Conservation (phyloP, 2,113 vertebrate species). For the rabbit (Oryctolagus cuniculus) region DNA sequence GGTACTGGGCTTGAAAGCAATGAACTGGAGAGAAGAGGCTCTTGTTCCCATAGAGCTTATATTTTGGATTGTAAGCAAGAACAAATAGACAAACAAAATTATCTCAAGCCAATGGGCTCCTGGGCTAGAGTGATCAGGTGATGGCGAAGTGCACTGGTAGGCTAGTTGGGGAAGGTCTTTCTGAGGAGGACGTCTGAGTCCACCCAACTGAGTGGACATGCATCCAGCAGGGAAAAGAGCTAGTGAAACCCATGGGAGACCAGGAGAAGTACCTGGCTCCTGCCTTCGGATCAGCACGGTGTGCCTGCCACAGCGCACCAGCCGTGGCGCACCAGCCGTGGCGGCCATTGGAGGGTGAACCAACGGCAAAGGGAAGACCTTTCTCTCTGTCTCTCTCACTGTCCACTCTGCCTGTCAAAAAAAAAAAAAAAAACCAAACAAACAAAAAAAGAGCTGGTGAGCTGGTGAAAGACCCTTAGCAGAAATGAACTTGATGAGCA, state of each 20-base stretch:
- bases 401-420: too few species aligned
- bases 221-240: neutral
- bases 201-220: neutral
- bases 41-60: neutral
- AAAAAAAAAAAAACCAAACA: too few species aligned
- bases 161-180: neutral
- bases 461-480: neutral
- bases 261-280: too few species aligned
- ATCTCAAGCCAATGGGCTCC: neutral
- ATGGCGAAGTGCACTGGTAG: neutral
- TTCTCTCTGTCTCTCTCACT: too few species aligned
- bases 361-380: too few species aligned
- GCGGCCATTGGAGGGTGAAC: too few species aligned
- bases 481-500: neutral
- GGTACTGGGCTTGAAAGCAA: neutral
- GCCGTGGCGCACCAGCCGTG: too few species aligned
- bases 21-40: neutral
- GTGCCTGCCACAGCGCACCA: too few species aligned
- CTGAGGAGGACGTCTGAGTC: neutral
- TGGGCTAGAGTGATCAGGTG: neutral
- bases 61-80: neutral
- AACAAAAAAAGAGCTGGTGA: too few species aligned
- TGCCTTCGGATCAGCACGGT: too few species aligned
- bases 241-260: too few species aligned
- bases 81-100: neutral